Evolutionary conservation across 2,888 invertebrate genomes (phyloP).

Genomic region (Pycnomerus fuliginosus): DNA sequence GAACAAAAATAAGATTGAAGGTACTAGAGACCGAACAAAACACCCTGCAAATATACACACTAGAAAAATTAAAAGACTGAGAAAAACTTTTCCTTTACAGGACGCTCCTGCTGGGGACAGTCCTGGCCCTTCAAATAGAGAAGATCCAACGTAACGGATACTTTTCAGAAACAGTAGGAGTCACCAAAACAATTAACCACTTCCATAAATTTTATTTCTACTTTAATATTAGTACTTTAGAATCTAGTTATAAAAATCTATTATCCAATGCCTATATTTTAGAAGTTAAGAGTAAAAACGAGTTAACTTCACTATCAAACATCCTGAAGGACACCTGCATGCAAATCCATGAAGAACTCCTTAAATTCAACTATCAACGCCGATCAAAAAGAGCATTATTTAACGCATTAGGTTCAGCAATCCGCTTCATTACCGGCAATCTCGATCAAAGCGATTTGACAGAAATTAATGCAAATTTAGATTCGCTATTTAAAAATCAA

Average conservation of each 20-base stretch:
- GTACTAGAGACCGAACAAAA: slow-evolving; percentile 14
- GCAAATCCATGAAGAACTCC: no score
- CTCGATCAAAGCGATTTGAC: not conserved
- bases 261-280: slow-evolving; percentile 19
- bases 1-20: slow-evolving; percentile 22
- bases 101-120: slow-evolving; percentile 13
- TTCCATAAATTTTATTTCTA: slow-evolving; percentile 32
- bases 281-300: slow-evolving; percentile 5
- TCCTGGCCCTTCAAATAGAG: slow-evolving; percentile 25
- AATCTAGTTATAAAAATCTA: slow-evolving; percentile 20
- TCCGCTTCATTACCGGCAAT: not conserved
- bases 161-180: slow-evolving; percentile 23
- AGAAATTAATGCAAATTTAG: not conserved
- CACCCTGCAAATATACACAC: slow-evolving; percentile 18
- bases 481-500: not conserved
- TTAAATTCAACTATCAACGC: no score
- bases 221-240: slow-evolving; percentile 26
- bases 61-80: slow-evolving; percentile 25
- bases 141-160: slow-evolving; percentile 22
- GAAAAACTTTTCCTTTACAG: slow-evolving; percentile 26
- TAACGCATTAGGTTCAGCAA: not conserved
- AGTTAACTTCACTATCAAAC: no score
- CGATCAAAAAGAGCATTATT: not conserved
- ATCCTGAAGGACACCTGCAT: no score
- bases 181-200: slow-evolving; percentile 21